Percentiles rank a stretch among this genome's conserved stretches.
Evolutionary conservation across 2,888 invertebrate species (phyloP).

Genomic region (Lissocephala sabroskyi): DNA sequence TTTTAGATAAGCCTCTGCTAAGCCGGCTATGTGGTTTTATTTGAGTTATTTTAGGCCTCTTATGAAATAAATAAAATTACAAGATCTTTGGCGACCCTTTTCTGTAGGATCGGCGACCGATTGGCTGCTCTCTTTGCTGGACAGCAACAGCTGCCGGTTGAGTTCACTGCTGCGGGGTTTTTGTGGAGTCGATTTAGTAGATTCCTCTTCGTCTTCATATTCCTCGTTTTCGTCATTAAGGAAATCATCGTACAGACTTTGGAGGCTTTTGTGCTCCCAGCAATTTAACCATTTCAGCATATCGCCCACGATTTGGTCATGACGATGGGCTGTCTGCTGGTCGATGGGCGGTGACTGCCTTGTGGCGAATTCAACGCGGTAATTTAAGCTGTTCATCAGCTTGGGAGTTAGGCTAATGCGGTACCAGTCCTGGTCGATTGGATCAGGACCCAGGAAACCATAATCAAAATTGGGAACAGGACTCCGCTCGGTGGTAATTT

Average conservation of each 20-base stretch:
- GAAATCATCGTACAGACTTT: conserved; percentile 33
- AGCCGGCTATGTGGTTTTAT: too few species aligned
- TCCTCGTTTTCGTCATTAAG: conserved; percentile 16
- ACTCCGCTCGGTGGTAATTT: too few species aligned
- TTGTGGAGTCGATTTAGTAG: too few species aligned
- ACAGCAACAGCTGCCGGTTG: too few species aligned
- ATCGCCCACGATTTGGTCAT: conserved; percentile 38
- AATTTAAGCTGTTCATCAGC: conserved; percentile 17
- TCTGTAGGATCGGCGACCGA: too few species aligned
- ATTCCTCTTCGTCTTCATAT: too few species aligned
- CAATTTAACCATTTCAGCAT: conserved; percentile 37
- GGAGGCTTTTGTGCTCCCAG: conserved; percentile 36
- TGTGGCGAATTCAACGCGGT: conserved; percentile 36
- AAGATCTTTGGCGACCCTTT: too few species aligned
- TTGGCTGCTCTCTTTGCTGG: too few species aligned
- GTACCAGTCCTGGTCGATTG: conserved; percentile 46
- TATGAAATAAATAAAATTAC: too few species aligned
- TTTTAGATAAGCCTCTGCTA: too few species aligned
- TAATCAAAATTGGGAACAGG: conserved; percentile 34
- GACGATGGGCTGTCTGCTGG: conserved; percentile 34
- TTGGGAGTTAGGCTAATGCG: conserved; percentile 42
- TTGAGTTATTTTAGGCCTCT: too few species aligned
- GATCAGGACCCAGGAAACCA: conserved; percentile 43
- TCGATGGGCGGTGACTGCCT: conserved; percentile 40
- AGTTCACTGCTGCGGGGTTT: too few species aligned